A percentile compares a stretch with the other conserved stretches of the same genome.
Conservation (phyloP, 2,113 vertebrate species). For the Phrynocephalus versicolor region DNA sequence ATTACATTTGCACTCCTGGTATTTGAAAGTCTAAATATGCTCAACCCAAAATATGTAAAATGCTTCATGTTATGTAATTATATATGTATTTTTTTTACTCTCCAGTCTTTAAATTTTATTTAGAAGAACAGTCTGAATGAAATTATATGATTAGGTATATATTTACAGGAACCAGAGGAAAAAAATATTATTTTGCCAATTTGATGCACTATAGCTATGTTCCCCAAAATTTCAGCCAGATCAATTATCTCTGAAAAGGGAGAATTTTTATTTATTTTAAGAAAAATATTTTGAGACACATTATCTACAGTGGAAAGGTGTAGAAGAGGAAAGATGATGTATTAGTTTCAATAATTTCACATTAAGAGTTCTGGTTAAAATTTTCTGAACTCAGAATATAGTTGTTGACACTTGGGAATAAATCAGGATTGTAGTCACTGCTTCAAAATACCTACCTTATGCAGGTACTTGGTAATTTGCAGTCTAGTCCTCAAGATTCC, state of each 20-base stretch:
- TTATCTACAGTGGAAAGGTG: slow-evolving; percentile 28
- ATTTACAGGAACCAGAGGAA: slow-evolving; percentile 34
- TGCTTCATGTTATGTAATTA: slow-evolving; percentile 77
- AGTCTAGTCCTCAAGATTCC: slow-evolving; percentile 52
- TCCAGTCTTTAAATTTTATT: slow-evolving; percentile 67
- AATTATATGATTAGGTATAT: slow-evolving; percentile 40
- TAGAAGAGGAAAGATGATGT: slow-evolving; percentile 55
- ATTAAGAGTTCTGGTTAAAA: slow-evolving; percentile 44
- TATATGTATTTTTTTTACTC: slow-evolving; percentile 74
- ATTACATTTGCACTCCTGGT: slow-evolving; percentile 76
- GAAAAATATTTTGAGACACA: slow-evolving; percentile 53
- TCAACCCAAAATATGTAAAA: slow-evolving; percentile 75
- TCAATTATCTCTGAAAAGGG: slow-evolving; percentile 58
- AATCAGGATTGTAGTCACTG: slow-evolving; percentile 45
- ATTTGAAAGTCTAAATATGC: slow-evolving; percentile 73
- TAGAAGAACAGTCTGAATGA: slow-evolving; percentile 59
- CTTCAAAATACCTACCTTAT: slow-evolving; percentile 49
- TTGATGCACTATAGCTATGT: slow-evolving; percentile 72
- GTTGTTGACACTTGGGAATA: slow-evolving; percentile 49
- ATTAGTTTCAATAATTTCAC: slow-evolving; percentile 35
- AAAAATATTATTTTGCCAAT: slow-evolving; percentile 48
- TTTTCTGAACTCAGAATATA: slow-evolving; percentile 46
- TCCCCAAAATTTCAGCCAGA: slow-evolving; percentile 64
- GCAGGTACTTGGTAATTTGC: slow-evolving; percentile 37
- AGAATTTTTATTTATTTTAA: slow-evolving; percentile 43